phyloP scores from a whole-genome alignment of 2,888 invertebrate species.

The Onthophagus sagittarius region DNA sequence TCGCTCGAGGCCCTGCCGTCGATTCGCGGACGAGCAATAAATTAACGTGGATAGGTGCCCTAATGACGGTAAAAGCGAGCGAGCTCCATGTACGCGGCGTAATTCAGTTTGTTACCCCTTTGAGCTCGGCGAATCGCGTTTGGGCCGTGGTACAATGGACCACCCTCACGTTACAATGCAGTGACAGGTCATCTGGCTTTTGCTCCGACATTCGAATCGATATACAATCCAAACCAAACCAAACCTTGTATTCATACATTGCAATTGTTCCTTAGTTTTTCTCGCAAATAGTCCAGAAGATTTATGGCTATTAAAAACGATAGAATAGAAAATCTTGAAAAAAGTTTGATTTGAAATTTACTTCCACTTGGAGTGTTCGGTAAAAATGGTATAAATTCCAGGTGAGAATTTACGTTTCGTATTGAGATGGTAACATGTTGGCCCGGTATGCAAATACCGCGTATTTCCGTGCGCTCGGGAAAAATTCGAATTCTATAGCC shows the following conservation, averaged over 20 bases:
- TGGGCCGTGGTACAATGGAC: constrained; percentile 7
- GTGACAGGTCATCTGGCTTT: constrained; percentile 11
- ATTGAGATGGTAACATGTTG: constrained; percentile 11
- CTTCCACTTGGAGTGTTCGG: neutral
- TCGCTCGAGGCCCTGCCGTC: neutral
- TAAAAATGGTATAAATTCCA: neutral
- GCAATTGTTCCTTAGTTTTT: neutral
- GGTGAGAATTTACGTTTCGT: neutral
- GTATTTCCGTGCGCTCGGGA: neutral
- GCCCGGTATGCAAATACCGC: neutral
- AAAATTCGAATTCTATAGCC: constrained; percentile 21
- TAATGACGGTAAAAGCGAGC: constrained; percentile 10
- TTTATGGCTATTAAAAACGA: too few relatives aligned
- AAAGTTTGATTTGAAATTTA: neutral
- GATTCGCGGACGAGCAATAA: constrained; percentile 7
- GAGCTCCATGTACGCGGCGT: constrained; percentile 8
- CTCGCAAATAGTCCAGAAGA: neutral
- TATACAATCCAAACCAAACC: neutral
- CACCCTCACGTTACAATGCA: constrained; percentile 4
- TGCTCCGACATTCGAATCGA: constrained; percentile 9
- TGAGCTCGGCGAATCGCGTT: constrained; percentile 4
- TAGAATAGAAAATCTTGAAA: too few relatives aligned
- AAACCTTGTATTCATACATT: neutral
- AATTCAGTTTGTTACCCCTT: constrained; percentile 14
- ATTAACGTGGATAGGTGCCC: constrained; percentile 12